Evolutionary conservation across 2,797 vertebrate species (phyloP).

Genomic region (Helarctos malayanus): DNA sequence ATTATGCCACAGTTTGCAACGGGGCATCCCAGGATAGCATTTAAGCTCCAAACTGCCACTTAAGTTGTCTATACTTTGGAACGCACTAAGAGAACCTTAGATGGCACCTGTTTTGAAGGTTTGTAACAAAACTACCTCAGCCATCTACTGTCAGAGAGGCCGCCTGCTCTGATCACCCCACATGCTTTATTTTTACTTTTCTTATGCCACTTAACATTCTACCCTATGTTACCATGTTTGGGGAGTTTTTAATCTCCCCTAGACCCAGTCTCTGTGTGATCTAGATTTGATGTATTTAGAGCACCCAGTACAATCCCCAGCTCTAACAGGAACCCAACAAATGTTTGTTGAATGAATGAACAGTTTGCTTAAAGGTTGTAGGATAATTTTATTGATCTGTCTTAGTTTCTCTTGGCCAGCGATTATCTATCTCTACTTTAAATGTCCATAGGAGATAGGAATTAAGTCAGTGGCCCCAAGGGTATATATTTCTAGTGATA

Average conservation of each 20-base stretch:
- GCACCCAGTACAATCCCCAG: not conserved
- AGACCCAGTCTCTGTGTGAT: not conserved
- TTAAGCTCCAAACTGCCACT: not conserved
- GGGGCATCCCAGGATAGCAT: not conserved
- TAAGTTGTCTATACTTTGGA: not conserved
- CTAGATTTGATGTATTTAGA: not conserved
- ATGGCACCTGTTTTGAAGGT: constrained; percentile 37
- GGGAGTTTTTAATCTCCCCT: not conserved
- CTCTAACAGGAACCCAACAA: not conserved
- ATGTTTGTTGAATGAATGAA: constrained; percentile 15
- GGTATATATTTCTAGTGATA: not conserved
- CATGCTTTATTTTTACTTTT: not conserved
- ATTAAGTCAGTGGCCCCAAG: not conserved
- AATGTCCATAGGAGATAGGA: not conserved
- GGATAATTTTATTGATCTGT: not conserved
- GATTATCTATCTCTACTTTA: not conserved
- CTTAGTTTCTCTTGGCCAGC: not conserved
- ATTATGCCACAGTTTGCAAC: not conserved
- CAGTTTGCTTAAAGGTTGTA: not conserved
- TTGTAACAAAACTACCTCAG: not conserved
- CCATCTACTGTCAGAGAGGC: not conserved
- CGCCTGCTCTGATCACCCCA: not conserved
- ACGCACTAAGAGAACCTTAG: constrained; percentile 2
- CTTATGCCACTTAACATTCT: not conserved
- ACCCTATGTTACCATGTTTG: not conserved